These are phyloP conservation scores for Dusona sp. DNA, from an alignment of 2,888 invertebrate genomes.

Conservation along the genomic window DNA sequence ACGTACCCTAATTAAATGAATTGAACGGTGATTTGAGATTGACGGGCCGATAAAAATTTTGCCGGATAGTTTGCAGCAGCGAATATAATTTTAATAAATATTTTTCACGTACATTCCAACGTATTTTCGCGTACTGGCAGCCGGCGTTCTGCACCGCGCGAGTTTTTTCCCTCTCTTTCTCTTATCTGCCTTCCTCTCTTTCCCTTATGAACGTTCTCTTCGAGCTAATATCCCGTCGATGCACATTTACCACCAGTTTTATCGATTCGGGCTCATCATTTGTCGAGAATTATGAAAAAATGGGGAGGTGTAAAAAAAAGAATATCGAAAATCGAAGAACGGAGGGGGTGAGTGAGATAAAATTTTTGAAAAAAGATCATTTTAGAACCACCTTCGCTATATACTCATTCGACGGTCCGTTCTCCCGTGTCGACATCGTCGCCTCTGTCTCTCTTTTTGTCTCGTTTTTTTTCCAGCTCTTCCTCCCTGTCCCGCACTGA, in stretches of 20 bases:
- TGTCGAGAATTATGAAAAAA: conserved; percentile 66
- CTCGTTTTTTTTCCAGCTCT: conserved; percentile 19
- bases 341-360: conserved; percentile 44
- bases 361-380: conserved; percentile 60
- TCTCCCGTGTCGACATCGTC: conserved; percentile 39
- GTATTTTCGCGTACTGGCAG: conserved; percentile 42
- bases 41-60: conserved; percentile 12
- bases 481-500: conserved; percentile 48
- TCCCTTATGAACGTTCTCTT: conserved; percentile 5
- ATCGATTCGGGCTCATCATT: conserved; percentile 66
- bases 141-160: conserved; percentile 45
- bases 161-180: conserved; percentile 36
- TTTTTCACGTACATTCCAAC: conserved; percentile 18
- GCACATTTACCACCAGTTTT: conserved; percentile 60
- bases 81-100: conserved; percentile 54
- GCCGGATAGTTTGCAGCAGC: conserved; percentile 4
- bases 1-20: conserved; percentile 53
- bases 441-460: conserved; percentile 19
- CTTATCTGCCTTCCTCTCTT: conserved; percentile 20
- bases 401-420: conserved; percentile 48
- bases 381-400: conserved; percentile 47
- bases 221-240: conserved; percentile 53
- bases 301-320: conserved; percentile 46
- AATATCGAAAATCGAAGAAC: conserved; percentile 58
- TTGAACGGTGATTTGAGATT: conserved; percentile 50